These are phyloP conservation scores for Rhimphoctona megacephalus DNA, from an alignment of 2,888 invertebrate genomes.

Conservation along the genomic window DNA sequence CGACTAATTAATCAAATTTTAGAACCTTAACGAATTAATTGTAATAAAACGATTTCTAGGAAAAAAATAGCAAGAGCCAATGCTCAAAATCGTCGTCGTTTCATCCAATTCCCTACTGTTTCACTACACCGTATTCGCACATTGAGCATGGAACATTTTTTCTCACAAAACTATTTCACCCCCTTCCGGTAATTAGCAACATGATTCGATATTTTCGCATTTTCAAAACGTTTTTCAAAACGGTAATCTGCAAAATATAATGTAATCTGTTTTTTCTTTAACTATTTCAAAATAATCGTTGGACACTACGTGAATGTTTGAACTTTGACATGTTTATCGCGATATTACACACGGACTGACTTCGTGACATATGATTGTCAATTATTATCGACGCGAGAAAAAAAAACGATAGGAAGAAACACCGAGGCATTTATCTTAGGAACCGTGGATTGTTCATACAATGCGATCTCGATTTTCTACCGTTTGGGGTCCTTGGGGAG, in stretches of 20 bases:
- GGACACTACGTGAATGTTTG: slow-evolving; percentile 10
- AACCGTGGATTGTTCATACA: slow-evolving; percentile 15
- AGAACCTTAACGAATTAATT: background rate
- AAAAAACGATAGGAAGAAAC: background rate
- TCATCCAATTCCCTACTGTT: background rate
- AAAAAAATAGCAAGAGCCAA: background rate
- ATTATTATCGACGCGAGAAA: slow-evolving; percentile 47
- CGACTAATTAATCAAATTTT: background rate
- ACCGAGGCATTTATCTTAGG: background rate
- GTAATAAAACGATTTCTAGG: background rate
- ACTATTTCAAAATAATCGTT: background rate
- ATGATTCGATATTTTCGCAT: slow-evolving; percentile 8
- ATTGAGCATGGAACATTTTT: background rate
- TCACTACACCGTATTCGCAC: background rate
- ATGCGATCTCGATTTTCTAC: too few species aligned
- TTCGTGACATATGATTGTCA: slow-evolving; percentile 52
- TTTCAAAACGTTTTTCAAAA: slow-evolving; percentile 8
- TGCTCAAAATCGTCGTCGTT: background rate
- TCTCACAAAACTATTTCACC: slow-evolving; percentile 1
- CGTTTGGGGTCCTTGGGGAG: too few species aligned
- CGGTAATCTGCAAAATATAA: slow-evolving; percentile 9
- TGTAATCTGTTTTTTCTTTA: slow-evolving; percentile 24
- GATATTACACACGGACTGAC: slow-evolving; percentile 8
- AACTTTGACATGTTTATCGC: slow-evolving; percentile 27
- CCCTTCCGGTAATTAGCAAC: slow-evolving; percentile 3